Evolutionary conservation across 2,888 invertebrate species (phyloP).

Genomic region (Coenonympha arcania): DNA sequence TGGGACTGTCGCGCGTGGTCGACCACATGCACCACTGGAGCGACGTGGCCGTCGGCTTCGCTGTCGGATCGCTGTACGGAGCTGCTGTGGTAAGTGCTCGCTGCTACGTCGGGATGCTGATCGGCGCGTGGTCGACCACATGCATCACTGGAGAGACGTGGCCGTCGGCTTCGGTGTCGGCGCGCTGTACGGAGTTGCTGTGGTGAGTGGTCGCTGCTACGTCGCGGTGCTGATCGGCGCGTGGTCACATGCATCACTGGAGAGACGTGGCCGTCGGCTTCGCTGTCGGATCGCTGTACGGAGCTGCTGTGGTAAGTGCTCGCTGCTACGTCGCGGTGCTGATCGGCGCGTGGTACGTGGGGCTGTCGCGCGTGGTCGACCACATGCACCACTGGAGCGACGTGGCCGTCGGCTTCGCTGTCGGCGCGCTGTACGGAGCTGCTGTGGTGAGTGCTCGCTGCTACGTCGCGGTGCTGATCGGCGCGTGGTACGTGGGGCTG

Average conservation of each 20-base stretch:
- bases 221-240: constrained; percentile 79
- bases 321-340: constrained; percentile 38
- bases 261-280: constrained; percentile 87
- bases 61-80: constrained; percentile 74
- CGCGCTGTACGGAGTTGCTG: constrained; percentile 70
- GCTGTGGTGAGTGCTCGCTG: constrained; percentile 53
- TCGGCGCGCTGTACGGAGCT: constrained; percentile 75
- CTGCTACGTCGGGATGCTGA: constrained; percentile 40
- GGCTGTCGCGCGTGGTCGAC: constrained; percentile 86
- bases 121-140: constrained; percentile 89
- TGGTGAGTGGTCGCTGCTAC: constrained; percentile 72
- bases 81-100: constrained; percentile 59
- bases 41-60: constrained; percentile 85
- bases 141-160: constrained; percentile 94
- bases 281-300: constrained; percentile 72
- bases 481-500: constrained; percentile 83
- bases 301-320: constrained; percentile 64
- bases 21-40: constrained; percentile 95
- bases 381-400: constrained; percentile 95
- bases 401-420: constrained; percentile 80
- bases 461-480: constrained; percentile 53
- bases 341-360: constrained; percentile 80
- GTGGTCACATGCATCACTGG: constrained; percentile 92
- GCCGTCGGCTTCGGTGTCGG: constrained; percentile 81
- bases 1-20: constrained; percentile 84